Evolutionary conservation across 2,797 vertebrate species (phyloP), one percentile per base, ranked within the genome.

Genomic region (Tenualosa thibaudeaui): DNA sequence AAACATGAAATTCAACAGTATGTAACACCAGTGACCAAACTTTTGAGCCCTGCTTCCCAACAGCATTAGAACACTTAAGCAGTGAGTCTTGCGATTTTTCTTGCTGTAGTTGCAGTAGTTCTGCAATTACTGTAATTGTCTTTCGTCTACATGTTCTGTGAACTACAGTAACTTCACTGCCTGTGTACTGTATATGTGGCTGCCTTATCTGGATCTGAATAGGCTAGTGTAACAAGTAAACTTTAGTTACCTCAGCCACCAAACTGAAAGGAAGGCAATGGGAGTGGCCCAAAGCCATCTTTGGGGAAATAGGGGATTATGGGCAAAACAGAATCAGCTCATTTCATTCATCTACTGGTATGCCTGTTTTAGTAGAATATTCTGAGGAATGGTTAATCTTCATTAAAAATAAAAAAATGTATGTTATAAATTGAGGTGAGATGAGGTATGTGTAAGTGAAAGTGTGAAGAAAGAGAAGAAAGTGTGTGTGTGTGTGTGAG

Each of bases 181-280:
- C 15, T 17, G 68, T 71, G 54, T 56, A 56, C 54, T 40, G 26
- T 71, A 37, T 19, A 15, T 22, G 17, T 19, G 7, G 15, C 19
- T 78, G 40, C 40, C 5, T 46, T 78, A 43, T 22, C 37, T 75
- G 71, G 22, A 9, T 78, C 17, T 78, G 46, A 46, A 46, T 78
- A 17, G 71, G 5, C 15, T 7, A 78, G 5, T 17, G 71, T 75
- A 78, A 37, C 40, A 43, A 46, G 40, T 78, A 40, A 78, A 46
- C 71, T 78, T 5, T 78, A 78, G 71, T 78, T 8, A 78, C 71
- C 71, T 43, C 40, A 19, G 71, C n/a, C 37, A 31, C 68, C 68
- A 71, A 71, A 37, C 50, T 56, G 15, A 8, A 78, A 78, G 40
- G 26, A 71, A 13, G 31, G 43, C 40, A 78, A 22, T 78, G 17